Evolutionary conservation across 2,888 invertebrate species (phyloP).

Genomic region (Eupithecia dodoneata): DNA sequence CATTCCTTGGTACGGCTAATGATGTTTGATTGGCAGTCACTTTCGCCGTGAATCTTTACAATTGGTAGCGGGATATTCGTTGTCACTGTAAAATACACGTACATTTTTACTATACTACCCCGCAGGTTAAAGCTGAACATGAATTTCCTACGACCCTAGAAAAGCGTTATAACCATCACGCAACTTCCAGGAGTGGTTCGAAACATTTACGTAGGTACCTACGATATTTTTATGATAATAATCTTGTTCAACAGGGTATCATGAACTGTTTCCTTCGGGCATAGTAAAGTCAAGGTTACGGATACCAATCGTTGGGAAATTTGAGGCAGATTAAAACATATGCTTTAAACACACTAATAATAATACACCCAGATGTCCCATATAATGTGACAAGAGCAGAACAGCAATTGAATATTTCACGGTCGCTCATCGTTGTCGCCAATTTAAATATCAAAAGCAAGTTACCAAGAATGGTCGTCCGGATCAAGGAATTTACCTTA

Average conservation of each 20-base stretch:
- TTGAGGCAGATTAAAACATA: constrained; percentile 7
- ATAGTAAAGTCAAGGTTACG: constrained; percentile 11
- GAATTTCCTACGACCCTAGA: constrained; percentile 11
- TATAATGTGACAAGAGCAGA: constrained; percentile 16
- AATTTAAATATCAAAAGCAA: constrained; percentile 35
- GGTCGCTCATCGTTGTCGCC: constrained; percentile 27
- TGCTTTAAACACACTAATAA: background rate
- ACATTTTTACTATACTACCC: background rate
- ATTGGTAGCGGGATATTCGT: background rate
- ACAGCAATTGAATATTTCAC: constrained; percentile 19
- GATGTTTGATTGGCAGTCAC: constrained; percentile 6
- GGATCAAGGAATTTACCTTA: constrained; percentile 58
- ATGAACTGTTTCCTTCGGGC: constrained; percentile 40
- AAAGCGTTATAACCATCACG: constrained; percentile 50
- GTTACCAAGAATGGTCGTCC: constrained; percentile 49
- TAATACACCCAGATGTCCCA: constrained; percentile 14
- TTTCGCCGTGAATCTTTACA: constrained; percentile 4
- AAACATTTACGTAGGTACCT: constrained; percentile 45
- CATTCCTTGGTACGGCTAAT: constrained; percentile 4
- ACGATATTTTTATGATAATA: constrained; percentile 40
- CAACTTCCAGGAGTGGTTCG: constrained; percentile 64
- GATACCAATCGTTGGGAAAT: background rate
- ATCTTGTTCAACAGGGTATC: constrained; percentile 30
- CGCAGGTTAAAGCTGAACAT: constrained; percentile 13
- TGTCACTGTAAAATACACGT: background rate